Evolutionary conservation across 2,888 invertebrate genomes (phyloP).

Genomic region (Pilophorus perplexus): DNA sequence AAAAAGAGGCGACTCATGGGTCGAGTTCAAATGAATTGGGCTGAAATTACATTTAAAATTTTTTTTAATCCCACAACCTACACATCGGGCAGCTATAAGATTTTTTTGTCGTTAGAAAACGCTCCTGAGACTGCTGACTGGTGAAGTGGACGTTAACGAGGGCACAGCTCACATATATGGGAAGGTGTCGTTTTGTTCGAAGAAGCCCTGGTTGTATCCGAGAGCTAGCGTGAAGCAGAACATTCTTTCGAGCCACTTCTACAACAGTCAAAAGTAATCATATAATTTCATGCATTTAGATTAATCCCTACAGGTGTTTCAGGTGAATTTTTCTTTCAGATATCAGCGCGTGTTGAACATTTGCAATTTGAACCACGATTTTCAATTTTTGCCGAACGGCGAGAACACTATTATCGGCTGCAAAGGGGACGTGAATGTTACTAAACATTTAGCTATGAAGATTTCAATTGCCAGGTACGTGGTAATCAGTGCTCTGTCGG

Average conservation of each 20-base stretch:
- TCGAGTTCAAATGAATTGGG: too few species aligned
- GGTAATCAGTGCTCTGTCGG: too few species aligned
- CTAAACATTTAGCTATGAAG: constrained; percentile 9
- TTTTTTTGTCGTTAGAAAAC: constrained; percentile 25
- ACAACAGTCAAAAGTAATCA: constrained; percentile 28
- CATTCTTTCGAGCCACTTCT: constrained; percentile 14
- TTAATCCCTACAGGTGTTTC: too few species aligned
- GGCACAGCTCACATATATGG: constrained; percentile 29
- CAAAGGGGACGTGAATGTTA: constrained; percentile 20
- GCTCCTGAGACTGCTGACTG: constrained; percentile 21
- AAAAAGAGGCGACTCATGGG: too few species aligned
- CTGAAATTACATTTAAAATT: too few species aligned
- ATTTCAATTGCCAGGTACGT: constrained; percentile 29
- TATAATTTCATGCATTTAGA: background rate
- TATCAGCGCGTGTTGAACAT: constrained; percentile 26
- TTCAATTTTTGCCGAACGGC: constrained; percentile 17
- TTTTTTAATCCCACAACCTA: too few species aligned
- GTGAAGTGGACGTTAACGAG: constrained; percentile 16
- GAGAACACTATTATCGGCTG: constrained; percentile 21
- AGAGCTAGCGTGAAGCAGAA: constrained; percentile 34
- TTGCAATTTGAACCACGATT: constrained; percentile 17
- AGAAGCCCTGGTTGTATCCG: constrained; percentile 31
- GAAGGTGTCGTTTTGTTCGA: constrained; percentile 31
- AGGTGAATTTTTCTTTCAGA: constrained; percentile 9
- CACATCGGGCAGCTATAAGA: background rate